These are phyloP conservation scores for Nudaria mundana DNA, from an alignment of 2,888 invertebrate species.

Conservation along the genomic window DNA sequence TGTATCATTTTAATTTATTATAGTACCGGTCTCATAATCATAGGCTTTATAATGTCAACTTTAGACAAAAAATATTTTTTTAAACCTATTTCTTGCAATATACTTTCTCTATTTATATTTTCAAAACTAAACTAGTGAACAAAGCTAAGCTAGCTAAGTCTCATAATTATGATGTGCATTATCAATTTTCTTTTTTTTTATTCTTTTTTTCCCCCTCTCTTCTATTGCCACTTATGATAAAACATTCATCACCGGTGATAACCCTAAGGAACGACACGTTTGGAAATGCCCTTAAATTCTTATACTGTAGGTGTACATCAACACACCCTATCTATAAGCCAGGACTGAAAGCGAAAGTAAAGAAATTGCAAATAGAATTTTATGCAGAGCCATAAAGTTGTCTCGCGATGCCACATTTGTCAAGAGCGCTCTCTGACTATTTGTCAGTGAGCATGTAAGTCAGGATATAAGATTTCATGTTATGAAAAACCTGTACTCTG, in stretches of 20 bases:
- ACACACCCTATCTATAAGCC: conserved; percentile 39
- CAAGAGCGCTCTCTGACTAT: too few species aligned
- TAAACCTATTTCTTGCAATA: too few species aligned
- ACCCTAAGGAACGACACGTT: conserved; percentile 53
- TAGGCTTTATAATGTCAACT: too few species aligned
- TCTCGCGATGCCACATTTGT: conserved; percentile 16
- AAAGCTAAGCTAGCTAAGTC: conserved; percentile 19
- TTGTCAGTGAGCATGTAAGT: background rate
- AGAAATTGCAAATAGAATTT: conserved; percentile 58
- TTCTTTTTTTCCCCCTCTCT: too few species aligned
- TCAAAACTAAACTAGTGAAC: too few species aligned
- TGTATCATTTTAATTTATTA: too few species aligned
- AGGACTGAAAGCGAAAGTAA: conserved; percentile 64
- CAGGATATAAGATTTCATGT: background rate
- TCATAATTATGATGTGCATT: too few species aligned
- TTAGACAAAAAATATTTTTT: too few species aligned
- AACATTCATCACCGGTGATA: conserved; percentile 64
- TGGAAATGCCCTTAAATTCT: conserved; percentile 70
- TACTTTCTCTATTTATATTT: too few species aligned
- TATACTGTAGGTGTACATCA: conserved; percentile 42
- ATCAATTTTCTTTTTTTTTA: too few species aligned
- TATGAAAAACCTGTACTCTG: too few species aligned
- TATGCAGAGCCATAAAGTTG: conserved; percentile 33
- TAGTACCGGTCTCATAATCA: too few species aligned
- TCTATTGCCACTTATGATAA: conserved; percentile 28